Percentiles rank a stretch among this genome's conserved stretches.
phyloP scores from a whole-genome alignment of 2,113 vertebrate species.

The Vireo altiloquus region DNA sequence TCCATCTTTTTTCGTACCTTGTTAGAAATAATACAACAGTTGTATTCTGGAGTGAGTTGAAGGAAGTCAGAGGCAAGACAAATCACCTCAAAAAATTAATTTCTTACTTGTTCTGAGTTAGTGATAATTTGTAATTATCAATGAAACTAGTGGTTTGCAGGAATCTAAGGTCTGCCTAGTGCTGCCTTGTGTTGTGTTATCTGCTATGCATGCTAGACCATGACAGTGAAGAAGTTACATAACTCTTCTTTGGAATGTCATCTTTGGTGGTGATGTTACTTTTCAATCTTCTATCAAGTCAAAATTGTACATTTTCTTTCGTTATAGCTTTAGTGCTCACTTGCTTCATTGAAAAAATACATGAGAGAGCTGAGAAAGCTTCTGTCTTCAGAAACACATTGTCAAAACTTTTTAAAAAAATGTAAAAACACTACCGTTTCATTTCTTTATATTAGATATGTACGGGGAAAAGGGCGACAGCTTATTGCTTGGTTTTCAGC shows the following conservation, averaged over 20 bases:
- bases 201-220: background rate
- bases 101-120: background rate
- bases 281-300: background rate
- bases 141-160: background rate
- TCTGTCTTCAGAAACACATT: background rate
- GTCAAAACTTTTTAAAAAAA: background rate
- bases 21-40: background rate
- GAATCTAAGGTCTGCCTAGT: background rate
- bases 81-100: background rate
- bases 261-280: background rate
- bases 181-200: fast-evolving
- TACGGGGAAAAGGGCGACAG: background rate
- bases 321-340: background rate
- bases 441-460: background rate
- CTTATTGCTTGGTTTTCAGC: background rate
- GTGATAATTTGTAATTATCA: background rate
- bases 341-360: background rate
- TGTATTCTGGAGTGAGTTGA: background rate
- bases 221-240: background rate
- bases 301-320: background rate
- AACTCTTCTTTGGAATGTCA: background rate
- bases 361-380: background rate
- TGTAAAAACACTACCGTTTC: background rate
- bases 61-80: background rate
- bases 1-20: background rate